Percentiles rank a stretch among this genome's conserved stretches.
Evolutionary conservation across 2,113 vertebrate species (phyloP).

Genomic region (Scomber colias): DNA sequence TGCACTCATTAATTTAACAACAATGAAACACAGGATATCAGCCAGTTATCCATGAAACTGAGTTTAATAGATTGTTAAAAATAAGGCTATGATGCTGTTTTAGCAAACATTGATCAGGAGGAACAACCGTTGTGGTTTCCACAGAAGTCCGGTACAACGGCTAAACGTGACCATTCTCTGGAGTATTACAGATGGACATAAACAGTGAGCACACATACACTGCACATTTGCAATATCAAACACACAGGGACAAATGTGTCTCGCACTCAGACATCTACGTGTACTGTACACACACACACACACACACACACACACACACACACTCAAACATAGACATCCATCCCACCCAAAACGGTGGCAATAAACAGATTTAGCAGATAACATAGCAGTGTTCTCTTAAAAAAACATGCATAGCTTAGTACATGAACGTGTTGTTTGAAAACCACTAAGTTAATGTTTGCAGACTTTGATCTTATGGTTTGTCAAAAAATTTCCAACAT

Average conservation of each 20-base stretch:
- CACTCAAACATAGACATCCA: conserved; percentile 47
- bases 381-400: conserved; percentile 69
- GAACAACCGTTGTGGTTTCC: conserved; percentile 52
- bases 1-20: neutral
- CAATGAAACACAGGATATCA: conserved; percentile 44
- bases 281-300: conserved; percentile 11
- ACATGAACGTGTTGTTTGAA: conserved; percentile 67
- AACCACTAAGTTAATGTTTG: conserved; percentile 54
- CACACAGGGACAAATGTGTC: conserved; percentile 43
- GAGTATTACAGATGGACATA: conserved; percentile 54
- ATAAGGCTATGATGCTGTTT: conserved; percentile 86
- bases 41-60: conserved; percentile 77
- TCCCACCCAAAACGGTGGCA: conserved; percentile 80
- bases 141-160: conserved; percentile 53
- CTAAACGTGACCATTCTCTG: conserved; percentile 64
- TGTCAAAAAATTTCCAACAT: conserved; percentile 41
- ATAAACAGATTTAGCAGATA: conserved; percentile 66
- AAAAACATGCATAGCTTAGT: conserved; percentile 85
- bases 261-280: conserved; percentile 33
- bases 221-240: conserved; percentile 44
- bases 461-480: conserved; percentile 50
- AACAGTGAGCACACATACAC: conserved; percentile 45
- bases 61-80: conserved; percentile 87
- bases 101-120: conserved; percentile 78
- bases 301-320: conserved; percentile 3